Evolutionary conservation across 2,888 invertebrate genomes (phyloP).

Genomic region (Caenorhabditis imperialis): DNA sequence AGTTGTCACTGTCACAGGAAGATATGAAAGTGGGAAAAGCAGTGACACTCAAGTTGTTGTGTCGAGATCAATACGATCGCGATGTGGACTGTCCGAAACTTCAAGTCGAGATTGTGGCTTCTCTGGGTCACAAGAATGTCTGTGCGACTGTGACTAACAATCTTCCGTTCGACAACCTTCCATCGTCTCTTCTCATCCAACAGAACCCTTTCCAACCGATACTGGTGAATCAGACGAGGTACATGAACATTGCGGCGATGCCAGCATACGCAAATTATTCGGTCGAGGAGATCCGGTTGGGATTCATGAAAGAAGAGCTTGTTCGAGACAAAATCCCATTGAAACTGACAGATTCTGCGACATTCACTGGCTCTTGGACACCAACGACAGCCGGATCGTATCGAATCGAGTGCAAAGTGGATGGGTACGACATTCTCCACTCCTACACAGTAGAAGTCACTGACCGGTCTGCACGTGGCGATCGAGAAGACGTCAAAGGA

Average conservation of each 20-base stretch:
- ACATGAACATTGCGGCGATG: conserved; percentile 95
- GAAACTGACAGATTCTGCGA: conserved; percentile 86
- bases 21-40: conserved; percentile 67
- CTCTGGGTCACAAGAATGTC: conserved; percentile 22
- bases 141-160: conserved; percentile 18
- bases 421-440: conserved; percentile 78
- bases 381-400: conserved; percentile 92
- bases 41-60: conserved; percentile 46
- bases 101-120: conserved; percentile 50
- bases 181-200: conserved; percentile 52
- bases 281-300: conserved; percentile 87
- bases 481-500: conserved; percentile 8
- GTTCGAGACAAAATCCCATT: conserved; percentile 88
- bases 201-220: conserved; percentile 73
- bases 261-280: conserved; percentile 87
- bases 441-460: conserved; percentile 66
- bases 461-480: conserved; percentile 29
- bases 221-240: conserved; percentile 79
- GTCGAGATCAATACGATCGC: conserved; percentile 58
- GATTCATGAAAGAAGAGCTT: conserved; percentile 49
- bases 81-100: conserved; percentile 59
- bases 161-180: conserved; percentile 27
- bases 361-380: conserved; percentile 88
- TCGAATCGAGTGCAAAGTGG: conserved; percentile 86
- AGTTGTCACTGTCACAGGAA: conserved; percentile 82